Percentiles rank a stretch among this genome's conserved stretches.
Evolutionary conservation across 2,888 invertebrate genomes (phyloP).

Genomic region (Bombylius major): DNA sequence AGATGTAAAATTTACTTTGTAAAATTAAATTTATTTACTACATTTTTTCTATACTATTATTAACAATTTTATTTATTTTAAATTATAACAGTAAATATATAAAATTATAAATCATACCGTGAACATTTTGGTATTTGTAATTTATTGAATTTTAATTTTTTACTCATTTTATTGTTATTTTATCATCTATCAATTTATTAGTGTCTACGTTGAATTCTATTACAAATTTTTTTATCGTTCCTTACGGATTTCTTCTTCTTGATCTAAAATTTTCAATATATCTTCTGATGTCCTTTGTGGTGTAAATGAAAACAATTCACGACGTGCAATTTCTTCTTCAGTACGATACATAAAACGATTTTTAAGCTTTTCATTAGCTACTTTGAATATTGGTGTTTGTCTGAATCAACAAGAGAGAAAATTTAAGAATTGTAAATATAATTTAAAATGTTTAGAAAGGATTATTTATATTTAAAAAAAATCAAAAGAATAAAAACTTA

Average conservation of each 20-base stretch:
- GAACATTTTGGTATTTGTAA: constrained; percentile 19
- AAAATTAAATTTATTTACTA: no score
- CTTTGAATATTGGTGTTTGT: constrained; percentile 22
- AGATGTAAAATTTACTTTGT: no score
- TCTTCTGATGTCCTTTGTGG: constrained; percentile 19
- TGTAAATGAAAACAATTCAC: constrained; percentile 21
- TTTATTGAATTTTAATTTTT: constrained; percentile 26
- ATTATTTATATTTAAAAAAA: not conserved
- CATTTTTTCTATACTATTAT: no score
- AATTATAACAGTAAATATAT: not conserved
- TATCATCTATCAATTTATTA: constrained; percentile 1
- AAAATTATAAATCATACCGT: constrained; percentile 21
- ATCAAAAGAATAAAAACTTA: constrained; percentile 13
- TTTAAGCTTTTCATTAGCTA: constrained; percentile 20
- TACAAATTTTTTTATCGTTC: constrained; percentile 18
- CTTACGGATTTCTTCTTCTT: constrained; percentile 17
- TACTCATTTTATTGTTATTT: constrained; percentile 22
- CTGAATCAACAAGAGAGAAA: constrained; percentile 13
- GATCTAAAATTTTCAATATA: constrained; percentile 24
- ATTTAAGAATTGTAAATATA: no score
- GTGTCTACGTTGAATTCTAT: not conserved
- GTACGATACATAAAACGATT: constrained; percentile 11
- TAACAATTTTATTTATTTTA: not conserved
- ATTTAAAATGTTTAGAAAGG: not conserved
- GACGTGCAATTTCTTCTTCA: constrained; percentile 25